Percentiles rank a stretch among this genome's conserved stretches.
Conservation (phyloP, 92 coral and sea anemone genomes). For the Porites rus region DNA sequence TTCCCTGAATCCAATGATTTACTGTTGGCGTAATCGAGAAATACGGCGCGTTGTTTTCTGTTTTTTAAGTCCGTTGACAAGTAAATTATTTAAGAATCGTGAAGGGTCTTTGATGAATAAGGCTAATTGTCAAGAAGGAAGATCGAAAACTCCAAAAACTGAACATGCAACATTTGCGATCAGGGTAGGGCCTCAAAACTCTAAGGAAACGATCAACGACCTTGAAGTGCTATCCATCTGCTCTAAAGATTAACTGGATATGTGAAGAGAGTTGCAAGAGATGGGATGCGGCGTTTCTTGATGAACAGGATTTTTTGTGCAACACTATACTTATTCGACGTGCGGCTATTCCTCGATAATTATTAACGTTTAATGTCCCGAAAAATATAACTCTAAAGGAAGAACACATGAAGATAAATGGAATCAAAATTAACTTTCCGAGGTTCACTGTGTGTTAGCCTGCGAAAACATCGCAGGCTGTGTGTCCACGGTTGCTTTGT, state of each 20-base stretch:
- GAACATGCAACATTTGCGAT: neutral
- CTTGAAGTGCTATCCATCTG: conserved; percentile 20
- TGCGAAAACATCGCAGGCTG: no score
- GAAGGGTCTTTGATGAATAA: neutral
- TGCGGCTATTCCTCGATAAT: no score
- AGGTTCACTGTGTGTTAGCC: no score
- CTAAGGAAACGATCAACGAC: neutral
- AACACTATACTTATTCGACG: no score
- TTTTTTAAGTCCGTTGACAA: conserved; percentile 20
- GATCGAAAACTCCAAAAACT: conserved; percentile 31
- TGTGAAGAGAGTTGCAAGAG: no score
- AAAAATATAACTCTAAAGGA: no score
- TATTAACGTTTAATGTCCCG: no score
- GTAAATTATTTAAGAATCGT: neutral
- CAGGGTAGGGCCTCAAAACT: neutral
- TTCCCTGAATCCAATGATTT: conserved; percentile 53
- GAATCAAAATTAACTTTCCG: no score
- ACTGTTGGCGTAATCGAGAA: conserved; percentile 64
- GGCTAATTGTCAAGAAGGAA: neutral
- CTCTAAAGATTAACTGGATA: neutral
- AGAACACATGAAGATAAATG: no score
- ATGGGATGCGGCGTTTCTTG: no score
- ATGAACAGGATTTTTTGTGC: no score
- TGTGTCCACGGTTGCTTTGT: no score
- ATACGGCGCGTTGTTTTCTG: conserved; percentile 38